phyloP scores from a whole-genome alignment of 2,888 invertebrate species.

The Agonopterix heracliana region DNA sequence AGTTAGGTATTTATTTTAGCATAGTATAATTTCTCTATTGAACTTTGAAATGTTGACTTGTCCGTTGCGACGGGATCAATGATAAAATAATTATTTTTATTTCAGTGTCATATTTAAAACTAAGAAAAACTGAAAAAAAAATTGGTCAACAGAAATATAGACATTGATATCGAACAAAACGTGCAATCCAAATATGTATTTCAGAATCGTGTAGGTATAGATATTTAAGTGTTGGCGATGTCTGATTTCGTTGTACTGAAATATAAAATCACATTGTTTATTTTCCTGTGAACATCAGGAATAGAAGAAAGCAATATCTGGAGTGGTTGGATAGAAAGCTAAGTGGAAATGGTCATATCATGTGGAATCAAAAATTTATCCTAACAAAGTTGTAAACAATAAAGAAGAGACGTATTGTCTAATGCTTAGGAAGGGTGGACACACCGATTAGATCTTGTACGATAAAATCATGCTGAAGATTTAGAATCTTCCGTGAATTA shows the following conservation, averaged over 20 bases:
- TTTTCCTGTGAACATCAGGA: conserved; percentile 36
- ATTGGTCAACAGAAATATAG: conserved; percentile 32
- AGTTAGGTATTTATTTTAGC: conserved; percentile 76
- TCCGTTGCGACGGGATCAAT: conserved; percentile 42
- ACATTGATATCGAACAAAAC: conserved; percentile 37
- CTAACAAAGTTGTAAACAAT: conserved; percentile 55
- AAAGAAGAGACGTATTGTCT: conserved; percentile 54
- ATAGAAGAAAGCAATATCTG: conserved; percentile 60
- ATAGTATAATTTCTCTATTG: conserved; percentile 59
- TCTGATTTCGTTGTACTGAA: conserved; percentile 6
- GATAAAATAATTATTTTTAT: conserved; percentile 38
- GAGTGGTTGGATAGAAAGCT: conserved; percentile 47
- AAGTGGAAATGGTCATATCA: conserved; percentile 69
- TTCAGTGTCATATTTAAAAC: conserved; percentile 60
- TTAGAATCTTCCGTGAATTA: conserved; percentile 65
- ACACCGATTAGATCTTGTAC: conserved; percentile 57
- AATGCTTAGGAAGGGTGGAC: conserved; percentile 55
- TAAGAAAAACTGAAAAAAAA: conserved; percentile 35
- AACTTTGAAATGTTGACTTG: conserved; percentile 51
- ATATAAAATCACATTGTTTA: conserved; percentile 19
- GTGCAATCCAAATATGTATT: conserved; percentile 48
- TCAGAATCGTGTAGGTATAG: conserved; percentile 37
- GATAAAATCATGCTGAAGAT: conserved; percentile 58
- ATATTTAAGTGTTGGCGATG: conserved; percentile 10
- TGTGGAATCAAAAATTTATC: conserved; percentile 61